phyloP scores from a whole-genome alignment of 1,140 invertebrate genomes.

The Phthorimaea operculella region DNA sequence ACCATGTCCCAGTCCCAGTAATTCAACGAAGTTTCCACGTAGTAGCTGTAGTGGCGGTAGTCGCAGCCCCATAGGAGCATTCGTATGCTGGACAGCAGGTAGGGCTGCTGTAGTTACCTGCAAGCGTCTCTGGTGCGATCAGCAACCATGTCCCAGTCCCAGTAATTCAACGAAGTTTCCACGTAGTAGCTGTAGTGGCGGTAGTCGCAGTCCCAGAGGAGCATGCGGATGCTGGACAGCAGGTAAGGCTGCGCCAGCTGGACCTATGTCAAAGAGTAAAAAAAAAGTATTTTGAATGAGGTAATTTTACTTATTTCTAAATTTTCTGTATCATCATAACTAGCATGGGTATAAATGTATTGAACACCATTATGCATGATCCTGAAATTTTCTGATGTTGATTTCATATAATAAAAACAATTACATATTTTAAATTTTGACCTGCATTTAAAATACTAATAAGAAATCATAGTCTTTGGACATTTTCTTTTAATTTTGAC shows the following conservation, averaged over 20 bases:
- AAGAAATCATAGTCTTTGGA: no score
- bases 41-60: constrained; percentile 95
- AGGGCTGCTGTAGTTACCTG: constrained; percentile 91
- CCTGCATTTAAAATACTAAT: no score
- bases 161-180: constrained; percentile 93
- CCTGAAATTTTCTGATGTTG: no score
- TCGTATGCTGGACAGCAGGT: constrained; percentile 90
- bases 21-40: constrained; percentile 95
- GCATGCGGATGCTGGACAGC: constrained; percentile 88
- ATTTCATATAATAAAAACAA: no score
- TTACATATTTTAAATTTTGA: no score
- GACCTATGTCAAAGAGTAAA: no score
- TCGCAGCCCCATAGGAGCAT: constrained; percentile 98
- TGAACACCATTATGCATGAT: no score
- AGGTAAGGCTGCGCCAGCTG: constrained; percentile 97
- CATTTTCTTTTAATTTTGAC: no score
- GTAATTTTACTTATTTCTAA: no score
- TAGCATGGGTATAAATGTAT: no score
- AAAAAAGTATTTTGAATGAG: no score
- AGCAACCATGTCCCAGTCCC: constrained; percentile 88
- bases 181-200: constrained; percentile 96
- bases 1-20: constrained; percentile 90
- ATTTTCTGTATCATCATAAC: no score
- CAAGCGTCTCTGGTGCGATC: constrained; percentile 81
- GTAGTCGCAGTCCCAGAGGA: constrained; percentile 99